phyloP scores from a whole-genome alignment of 2,797 vertebrate species.

The Momotus momota region DNA sequence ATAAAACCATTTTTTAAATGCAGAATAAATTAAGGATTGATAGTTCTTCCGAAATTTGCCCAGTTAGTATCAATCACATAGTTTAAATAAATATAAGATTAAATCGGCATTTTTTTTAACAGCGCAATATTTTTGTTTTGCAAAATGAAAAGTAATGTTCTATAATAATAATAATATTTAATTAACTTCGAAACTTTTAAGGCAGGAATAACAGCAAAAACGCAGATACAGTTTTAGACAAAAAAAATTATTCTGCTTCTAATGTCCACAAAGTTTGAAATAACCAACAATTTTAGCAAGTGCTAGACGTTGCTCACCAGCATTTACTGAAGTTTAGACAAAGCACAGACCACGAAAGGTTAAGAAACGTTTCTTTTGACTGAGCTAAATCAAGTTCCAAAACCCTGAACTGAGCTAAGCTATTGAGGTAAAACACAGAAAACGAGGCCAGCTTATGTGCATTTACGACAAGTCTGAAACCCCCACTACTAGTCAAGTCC shows the following conservation, averaged over 20 bases:
- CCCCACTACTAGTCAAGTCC: not conserved
- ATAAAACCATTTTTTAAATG: not conserved
- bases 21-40: not conserved
- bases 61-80: not conserved
- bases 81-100: not conserved
- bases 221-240: not conserved
- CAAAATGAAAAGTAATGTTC: not conserved
- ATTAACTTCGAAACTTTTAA: not conserved
- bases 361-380: not conserved
- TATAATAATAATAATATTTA: not conserved
- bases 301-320: not conserved
- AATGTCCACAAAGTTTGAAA: not conserved
- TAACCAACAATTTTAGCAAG: not conserved
- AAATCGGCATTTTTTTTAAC: not conserved
- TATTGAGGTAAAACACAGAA: not conserved
- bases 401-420: not conserved
- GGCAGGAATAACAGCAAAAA: not conserved
- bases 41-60: not conserved
- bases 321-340: not conserved
- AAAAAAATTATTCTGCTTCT: not conserved
- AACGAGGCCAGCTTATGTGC: not conserved
- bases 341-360: not conserved
- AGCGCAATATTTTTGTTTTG: not conserved
- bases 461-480: not conserved
- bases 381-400: not conserved